Evolutionary conservation across 2,113 vertebrate species (phyloP), one percentile per base, ranked within the genome.

Genomic region (Capreolus pygargus): DNA sequence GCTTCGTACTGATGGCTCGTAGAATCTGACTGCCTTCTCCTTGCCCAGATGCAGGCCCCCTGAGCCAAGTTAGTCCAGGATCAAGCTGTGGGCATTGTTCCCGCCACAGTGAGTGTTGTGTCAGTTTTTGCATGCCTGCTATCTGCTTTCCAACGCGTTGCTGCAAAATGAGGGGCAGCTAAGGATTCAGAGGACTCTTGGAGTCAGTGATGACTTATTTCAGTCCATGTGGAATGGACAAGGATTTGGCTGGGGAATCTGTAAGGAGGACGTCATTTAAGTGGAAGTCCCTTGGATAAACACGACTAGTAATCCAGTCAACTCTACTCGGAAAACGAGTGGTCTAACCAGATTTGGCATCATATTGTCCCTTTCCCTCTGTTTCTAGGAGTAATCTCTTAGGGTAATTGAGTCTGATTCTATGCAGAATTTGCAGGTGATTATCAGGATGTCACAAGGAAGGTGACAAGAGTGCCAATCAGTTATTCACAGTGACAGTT

Each of bases 391-490:
- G 27, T 15, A n/a, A 28, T 25, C 39, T n/a, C 25, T 33, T 9
- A 11, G 55, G 36, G n/a, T 11, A 12, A 60, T 6, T 19, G 25
- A 47, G 64, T 27, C 6, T 39, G 30, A 23, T 16, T 60, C 54
- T 19, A 55, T n/a, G 15, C 5, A 2, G 39, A 58, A 54, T 16
- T 4, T 17, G 17, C 21, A 39, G 60, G 19, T 21, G 52, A 57
- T n/a, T 67, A 70, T 43, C 76, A 30, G 28, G 27, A 52, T 0
- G 23, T 60, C 9, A 10, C 55, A 17, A 58, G 54, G 28, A 52
- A 3, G n/a, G 21, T 8, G 21, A 5, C 3, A n/a, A 1, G 10
- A 25, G 47, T 5, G 27, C 9, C 50, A 2, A 0, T 17, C n/a
- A 33, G 10, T 14, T 13, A 45, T 33, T n/a, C 5, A 16, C 1